Base-by-base conservation (phyloP, 2,888 invertebrate species). In the Lypha dubia region DNA sequence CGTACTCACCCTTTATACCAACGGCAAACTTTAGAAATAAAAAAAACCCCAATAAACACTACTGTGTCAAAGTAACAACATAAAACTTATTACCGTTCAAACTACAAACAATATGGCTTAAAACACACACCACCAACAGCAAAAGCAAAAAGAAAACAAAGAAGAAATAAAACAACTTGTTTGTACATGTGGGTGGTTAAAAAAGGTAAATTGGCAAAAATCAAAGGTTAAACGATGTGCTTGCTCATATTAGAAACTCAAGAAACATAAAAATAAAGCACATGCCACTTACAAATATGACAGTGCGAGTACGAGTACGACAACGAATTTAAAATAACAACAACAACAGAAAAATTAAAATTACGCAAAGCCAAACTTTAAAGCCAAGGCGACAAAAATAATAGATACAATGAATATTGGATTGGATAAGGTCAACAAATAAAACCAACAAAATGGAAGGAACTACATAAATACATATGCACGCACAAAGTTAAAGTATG, bases 11-110 rank as follows among this genome's bases (percentile, higher is more conserved):
- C 35, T 46, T 32, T 22, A 49, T 22, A 28, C 35, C 6, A 22
- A 49, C 6, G 28, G 2, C 38, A 58, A 38, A 58, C 32, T 17
- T 9, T 8, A 3, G 9, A 11, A 56, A n/a, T n/a, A n/a, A n/a
- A n/a, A n/a, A n/a, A n/a, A n/a, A 44, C 38, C 56, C 11, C 62
- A 38, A 60, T 15, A 46, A 56, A 62, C 63, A 46, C 17, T 28
- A n/a, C 24, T 17, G 44, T 53, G 60, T 32, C 62, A 63, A 71
- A 65, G 71, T 75, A 38, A 67, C 67, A 68, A 71, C 65, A 73
- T 76, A 73, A 79, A 79, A 75, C 65, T 51, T 84, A 68, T 80
- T 65, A 56, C 32, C 53, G 65, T 65, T 56, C 44, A 51, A 63
- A 28, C 51, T 63, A 53, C 38, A 63, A 63, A 51, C 63, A 63